Base-by-base conservation (phyloP, 1,140 invertebrate genomes). In the Megalopta genalis region DNA sequence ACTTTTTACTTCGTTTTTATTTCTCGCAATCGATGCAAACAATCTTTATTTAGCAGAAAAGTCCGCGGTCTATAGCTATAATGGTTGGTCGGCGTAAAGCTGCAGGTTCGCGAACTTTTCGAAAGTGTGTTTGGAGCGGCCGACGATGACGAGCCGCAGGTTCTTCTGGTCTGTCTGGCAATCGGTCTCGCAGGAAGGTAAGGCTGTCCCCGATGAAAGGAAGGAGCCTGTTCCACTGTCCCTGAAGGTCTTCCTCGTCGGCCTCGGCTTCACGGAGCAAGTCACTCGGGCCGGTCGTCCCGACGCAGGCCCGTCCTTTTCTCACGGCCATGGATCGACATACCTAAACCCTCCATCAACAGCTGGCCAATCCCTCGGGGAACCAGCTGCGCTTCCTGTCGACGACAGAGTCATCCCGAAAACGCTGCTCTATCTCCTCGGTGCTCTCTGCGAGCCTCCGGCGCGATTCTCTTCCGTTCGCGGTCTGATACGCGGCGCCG, bases 341-440 rank as follows among this genome's bases (percentile, higher is more conserved):
- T 86, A 86, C 82, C 88, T 86, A 90, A 88, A 88, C 87, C 87
- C 87, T 89, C 86, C 83, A 88, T 90, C 88, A 88, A 90, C 90
- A 90, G 89, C 89, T 90, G 90, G 86, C 87, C 86, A 85, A 90
- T 89, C 85, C 87, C 89, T 88, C 83, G 72, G 70, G 76, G 72
- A 64, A 83, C 88, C 90, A 90, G 90, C 89, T 90, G 90, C 87
- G 68, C 70, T 86, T 86, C 85, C 85, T 82, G 85, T 71, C 80
- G 42, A 76, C 83, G 84, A 84, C 79, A 54, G 78, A 86, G 81
- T 83, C 83, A 83, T 86, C 68, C 49, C 70, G 32, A 85, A 86
- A 72, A 46, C 66, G 25, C 32, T 52, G 59, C 79, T 73, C 52
- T 72, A 37, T 78, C 32, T 49, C 9, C 32, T 1, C 42, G 18